Percentiles rank a stretch among this genome's conserved stretches.
Conservation (phyloP, 2,113 vertebrate genomes). For the Lagenorhynchus albirostris region DNA sequence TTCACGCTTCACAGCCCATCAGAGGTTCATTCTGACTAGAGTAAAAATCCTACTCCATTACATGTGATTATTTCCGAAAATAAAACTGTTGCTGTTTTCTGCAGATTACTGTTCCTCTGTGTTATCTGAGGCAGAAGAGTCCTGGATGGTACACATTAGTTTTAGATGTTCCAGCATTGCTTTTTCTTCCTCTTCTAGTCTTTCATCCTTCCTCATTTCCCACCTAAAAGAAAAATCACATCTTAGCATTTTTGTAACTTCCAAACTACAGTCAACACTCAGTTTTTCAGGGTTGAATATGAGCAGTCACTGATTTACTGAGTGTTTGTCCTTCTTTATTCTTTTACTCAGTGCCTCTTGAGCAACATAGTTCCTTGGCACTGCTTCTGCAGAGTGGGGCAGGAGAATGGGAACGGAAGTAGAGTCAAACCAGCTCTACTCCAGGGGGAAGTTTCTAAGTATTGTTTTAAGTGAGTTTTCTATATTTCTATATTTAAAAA, state of each 20-base stretch:
- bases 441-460: neutral
- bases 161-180: constrained; percentile 88
- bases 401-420: neutral
- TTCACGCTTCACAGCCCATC: constrained; percentile 52
- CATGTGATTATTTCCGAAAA: constrained; percentile 63
- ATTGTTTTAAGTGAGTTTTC: neutral
- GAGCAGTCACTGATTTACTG: neutral
- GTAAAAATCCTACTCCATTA: constrained; percentile 43
- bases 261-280: neutral
- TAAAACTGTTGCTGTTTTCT: constrained; percentile 55
- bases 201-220: constrained; percentile 91
- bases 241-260: constrained; percentile 49
- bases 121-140: constrained; percentile 71
- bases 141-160: constrained; percentile 81
- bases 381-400: neutral
- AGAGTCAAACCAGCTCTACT: neutral
- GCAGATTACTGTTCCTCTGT: constrained; percentile 65
- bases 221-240: constrained; percentile 87
- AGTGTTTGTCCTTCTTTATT: neutral
- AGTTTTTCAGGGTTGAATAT: neutral
- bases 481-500: neutral
- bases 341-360: neutral
- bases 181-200: constrained; percentile 89
- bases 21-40: constrained; percentile 36
- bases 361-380: neutral